Percentiles rank a stretch among this genome's conserved stretches.
phyloP scores from a whole-genome alignment of 2,113 vertebrate species.

The Barnardius zonarius region DNA sequence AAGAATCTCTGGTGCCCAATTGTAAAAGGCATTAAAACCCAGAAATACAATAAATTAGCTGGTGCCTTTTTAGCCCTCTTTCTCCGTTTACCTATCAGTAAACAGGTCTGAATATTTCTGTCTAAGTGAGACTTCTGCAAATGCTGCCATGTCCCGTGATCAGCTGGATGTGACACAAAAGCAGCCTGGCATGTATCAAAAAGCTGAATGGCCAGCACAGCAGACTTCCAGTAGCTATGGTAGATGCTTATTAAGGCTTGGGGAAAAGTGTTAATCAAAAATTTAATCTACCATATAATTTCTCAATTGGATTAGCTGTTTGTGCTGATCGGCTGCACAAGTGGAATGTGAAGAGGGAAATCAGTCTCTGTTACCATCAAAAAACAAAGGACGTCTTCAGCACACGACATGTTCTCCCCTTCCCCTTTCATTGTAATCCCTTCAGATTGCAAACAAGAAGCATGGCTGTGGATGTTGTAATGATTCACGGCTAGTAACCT shows the following conservation, averaged over 20 bases:
- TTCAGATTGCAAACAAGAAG: not conserved
- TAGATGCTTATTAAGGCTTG: not conserved
- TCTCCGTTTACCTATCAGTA: not conserved
- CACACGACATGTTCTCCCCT: not conserved
- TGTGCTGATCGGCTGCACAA: conserved; percentile 23
- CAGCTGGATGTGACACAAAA: not conserved
- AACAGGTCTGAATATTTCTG: not conserved
- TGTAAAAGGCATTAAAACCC: not conserved
- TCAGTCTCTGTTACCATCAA: not conserved
- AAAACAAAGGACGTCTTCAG: not conserved
- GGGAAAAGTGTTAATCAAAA: conserved; percentile 29
- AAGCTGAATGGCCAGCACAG: not conserved
- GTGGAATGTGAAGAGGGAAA: not conserved
- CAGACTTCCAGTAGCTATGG: not conserved
- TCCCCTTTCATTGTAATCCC: not conserved
- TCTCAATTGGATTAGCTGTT: conserved; percentile 52
- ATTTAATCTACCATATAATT: conserved; percentile 46
- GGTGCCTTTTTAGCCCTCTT: not conserved
- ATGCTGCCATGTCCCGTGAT: not conserved
- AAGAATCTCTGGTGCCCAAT: not conserved
- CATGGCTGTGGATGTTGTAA: not conserved
- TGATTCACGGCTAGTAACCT: not conserved
- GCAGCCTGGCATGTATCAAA: not conserved
- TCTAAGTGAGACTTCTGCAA: not conserved
- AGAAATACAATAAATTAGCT: not conserved